These are phyloP conservation scores for Villa cingulata DNA, from an alignment of 2,888 invertebrate species.

Conservation along the genomic window DNA sequence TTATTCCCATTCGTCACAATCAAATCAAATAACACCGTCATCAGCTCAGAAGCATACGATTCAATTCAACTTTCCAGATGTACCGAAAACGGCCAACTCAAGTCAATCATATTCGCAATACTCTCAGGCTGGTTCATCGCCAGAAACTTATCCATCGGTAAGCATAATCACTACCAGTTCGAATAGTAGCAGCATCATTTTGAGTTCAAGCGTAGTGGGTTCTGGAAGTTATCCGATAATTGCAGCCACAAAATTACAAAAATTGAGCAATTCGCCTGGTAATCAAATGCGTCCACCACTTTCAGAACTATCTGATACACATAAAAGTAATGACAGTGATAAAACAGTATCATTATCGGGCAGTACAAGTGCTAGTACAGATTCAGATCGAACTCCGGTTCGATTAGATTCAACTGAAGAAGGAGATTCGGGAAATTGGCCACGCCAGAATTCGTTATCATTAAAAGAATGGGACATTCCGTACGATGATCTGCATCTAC, in stretches of 20 bases:
- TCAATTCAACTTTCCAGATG: constrained; percentile 36
- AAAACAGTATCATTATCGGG: constrained; percentile 59
- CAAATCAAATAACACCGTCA: constrained; percentile 25
- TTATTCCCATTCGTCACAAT: constrained; percentile 24
- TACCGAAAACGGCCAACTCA: constrained; percentile 10
- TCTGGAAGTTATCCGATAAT: not conserved
- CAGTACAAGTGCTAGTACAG: constrained; percentile 53
- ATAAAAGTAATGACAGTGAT: constrained; percentile 51
- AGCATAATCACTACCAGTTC: constrained; percentile 7
- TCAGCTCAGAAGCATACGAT: constrained; percentile 28
- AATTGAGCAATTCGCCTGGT: constrained; percentile 8
- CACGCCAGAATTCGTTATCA: constrained; percentile 71
- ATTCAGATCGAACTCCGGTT: constrained; percentile 69
- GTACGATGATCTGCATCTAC: constrained; percentile 80
- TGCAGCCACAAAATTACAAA: constrained; percentile 10
- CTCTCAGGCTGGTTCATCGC: constrained; percentile 24
- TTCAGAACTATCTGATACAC: constrained; percentile 39
- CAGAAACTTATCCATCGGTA: constrained; percentile 38
- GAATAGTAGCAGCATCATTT: constrained; percentile 17
- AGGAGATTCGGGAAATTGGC: constrained; percentile 56
- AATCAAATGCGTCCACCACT: constrained; percentile 22
- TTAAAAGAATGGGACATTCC: constrained; percentile 97
- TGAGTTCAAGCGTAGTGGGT: constrained; percentile 20
- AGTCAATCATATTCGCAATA: constrained; percentile 14
- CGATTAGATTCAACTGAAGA: constrained; percentile 68